Base-by-base conservation (phyloP, 1,140 invertebrate species). In the Mycetomoellerius zeteki region DNA sequence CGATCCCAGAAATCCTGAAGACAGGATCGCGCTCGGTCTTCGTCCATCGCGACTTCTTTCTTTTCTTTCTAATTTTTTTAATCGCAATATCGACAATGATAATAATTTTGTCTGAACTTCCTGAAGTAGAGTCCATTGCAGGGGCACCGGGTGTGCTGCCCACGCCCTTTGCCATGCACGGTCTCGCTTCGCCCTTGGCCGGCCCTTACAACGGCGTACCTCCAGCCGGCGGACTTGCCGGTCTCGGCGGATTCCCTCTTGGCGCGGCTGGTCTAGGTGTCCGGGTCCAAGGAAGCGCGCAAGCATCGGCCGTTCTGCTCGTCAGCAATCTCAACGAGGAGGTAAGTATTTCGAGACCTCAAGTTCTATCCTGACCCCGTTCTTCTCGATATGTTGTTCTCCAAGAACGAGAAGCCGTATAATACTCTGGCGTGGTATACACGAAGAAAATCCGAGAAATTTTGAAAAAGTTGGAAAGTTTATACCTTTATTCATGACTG, bases 311-410 rank as follows among this genome's bases (percentile, higher is more conserved):
- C 78, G 98, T 99, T 2, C 96, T 99, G 56, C 97, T 98, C 56
- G 98, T 99, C 91, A 98, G 97, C 95, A 98, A 98, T 95, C 96
- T 99, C 85, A 98, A 98, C 95, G 98, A 99, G 95, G 98, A 99
- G 98, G 98, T 98, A 96, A 96, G 96, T 96, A 91, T 67, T 16
- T 1, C 2, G 12, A 54, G 60, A 56, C 10, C 37, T 60, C 47
- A 0, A 52, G 43, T 27, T 3, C n/a, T 43, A n/a, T 12, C 14
- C 19, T 27, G 19, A 33, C 2, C 10, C n/a, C 8, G 6, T 47
- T 14, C 12, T 24, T 19, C 37, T 30, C 65, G 37, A 72, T 73
- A 56, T 47, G 69, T 47, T 33, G 77, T 16, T 80, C 3, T 27
- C 19, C 19, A 75, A 58, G n/a, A 47, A 72, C 30, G 67, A 88